Percentiles rank a stretch among this genome's conserved stretches.
Conservation (phyloP, 2,888 invertebrate species). For the Lasioglossum leucozonium region DNA sequence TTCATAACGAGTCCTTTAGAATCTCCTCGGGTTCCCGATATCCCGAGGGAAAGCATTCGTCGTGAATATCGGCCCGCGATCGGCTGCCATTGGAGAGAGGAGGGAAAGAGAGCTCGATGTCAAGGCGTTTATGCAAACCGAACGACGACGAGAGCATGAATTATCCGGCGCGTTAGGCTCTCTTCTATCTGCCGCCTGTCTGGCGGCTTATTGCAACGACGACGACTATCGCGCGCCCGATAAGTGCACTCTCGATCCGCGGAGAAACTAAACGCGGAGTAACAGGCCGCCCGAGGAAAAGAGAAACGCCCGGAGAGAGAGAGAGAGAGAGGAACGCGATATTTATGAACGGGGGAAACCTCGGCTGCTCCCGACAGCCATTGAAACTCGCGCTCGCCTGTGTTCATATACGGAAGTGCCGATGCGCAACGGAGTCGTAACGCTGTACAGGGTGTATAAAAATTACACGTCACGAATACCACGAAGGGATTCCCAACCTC, state of each 20-base stretch:
- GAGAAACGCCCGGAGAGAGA: neutral
- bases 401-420: conserved; percentile 1
- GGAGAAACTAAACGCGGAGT: conserved; percentile 20
- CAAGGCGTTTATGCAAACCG: conserved; percentile 34
- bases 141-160: conserved; percentile 22
- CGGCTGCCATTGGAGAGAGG: neutral
- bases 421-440: neutral
- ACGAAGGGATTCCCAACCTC: no score
- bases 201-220: conserved; percentile 16
- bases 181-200: neutral
- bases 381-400: conserved; percentile 62
- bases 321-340: conserved; percentile 18
- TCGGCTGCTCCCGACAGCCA: conserved; percentile 69
- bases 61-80: conserved; percentile 13
- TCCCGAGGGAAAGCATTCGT: conserved; percentile 21
- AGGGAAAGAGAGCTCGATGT: neutral
- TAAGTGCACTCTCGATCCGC: conserved; percentile 8
- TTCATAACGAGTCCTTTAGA: conserved; percentile 28
- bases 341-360: conserved; percentile 58
- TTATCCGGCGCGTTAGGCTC: conserved; percentile 14
- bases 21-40: conserved; percentile 24
- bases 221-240: neutral
- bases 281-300: neutral
- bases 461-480: no score
- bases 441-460: no score